Evolutionary conservation across 2,888 invertebrate species (phyloP).

Genomic region (Horisme vitalbata): DNA sequence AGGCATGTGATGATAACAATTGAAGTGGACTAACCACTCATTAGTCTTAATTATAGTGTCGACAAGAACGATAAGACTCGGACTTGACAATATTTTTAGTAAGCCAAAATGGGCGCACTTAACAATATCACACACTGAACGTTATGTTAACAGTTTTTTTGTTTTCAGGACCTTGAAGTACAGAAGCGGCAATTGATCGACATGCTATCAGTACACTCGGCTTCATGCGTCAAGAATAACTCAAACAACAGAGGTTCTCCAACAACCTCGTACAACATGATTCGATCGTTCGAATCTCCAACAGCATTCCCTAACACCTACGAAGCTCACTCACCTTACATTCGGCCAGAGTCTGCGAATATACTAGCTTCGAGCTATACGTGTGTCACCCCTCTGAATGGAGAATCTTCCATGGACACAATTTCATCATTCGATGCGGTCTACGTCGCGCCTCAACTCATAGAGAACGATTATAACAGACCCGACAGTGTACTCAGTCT

Average conservation of each 20-base stretch:
- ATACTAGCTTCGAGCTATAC: conserved; percentile 77
- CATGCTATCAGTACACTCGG: conserved; percentile 89
- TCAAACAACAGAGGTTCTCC: conserved; percentile 68
- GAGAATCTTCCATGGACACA: conserved; percentile 68
- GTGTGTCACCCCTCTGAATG: conserved; percentile 66
- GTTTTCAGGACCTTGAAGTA: conserved; percentile 88
- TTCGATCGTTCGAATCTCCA: conserved; percentile 72
- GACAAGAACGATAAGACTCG: conserved; percentile 34
- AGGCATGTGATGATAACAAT: conserved; percentile 38
- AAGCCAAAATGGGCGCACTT: background rate
- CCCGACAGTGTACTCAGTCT: conserved; percentile 75
- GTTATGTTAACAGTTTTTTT: conserved; percentile 9
- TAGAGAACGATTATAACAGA: conserved; percentile 67
- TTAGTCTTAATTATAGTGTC: conserved; percentile 40
- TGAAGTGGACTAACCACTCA: conserved; percentile 36
- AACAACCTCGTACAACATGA: conserved; percentile 66
- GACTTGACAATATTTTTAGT: conserved; percentile 13
- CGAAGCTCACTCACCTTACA: conserved; percentile 76
- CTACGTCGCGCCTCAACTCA: conserved; percentile 64
- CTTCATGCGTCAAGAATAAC: conserved; percentile 85
- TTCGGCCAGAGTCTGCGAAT: conserved; percentile 79
- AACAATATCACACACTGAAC: background rate
- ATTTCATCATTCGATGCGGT: conserved; percentile 67
- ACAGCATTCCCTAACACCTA: conserved; percentile 70
- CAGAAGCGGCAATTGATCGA: conserved; percentile 90